phyloP scores from a whole-genome alignment of 2,113 vertebrate species.

The Engraulis encrasicolus region DNA sequence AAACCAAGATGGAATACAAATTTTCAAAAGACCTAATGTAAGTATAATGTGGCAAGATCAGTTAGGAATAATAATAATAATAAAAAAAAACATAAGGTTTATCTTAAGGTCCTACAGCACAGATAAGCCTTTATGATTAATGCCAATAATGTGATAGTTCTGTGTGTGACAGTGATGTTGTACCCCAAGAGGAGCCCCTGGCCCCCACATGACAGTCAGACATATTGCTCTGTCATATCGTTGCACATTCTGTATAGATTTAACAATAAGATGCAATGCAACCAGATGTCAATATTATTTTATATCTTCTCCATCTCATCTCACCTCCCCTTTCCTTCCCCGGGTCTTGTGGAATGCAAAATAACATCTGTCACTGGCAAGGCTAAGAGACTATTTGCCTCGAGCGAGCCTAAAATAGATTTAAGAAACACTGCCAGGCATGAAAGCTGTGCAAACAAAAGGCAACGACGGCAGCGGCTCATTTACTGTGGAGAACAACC shows the following conservation, averaged over 20 bases:
- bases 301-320: constrained; percentile 20
- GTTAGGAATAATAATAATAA: too few relatives aligned
- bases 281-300: background rate
- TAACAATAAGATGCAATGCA: background rate
- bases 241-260: background rate
- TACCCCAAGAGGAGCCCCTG: background rate
- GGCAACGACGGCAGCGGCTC: constrained; percentile 24
- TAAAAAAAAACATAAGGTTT: background rate
- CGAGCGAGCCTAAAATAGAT: constrained; percentile 55
- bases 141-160: too few relatives aligned
- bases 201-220: background rate
- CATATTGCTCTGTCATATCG: background rate
- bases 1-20: too few relatives aligned
- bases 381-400: constrained; percentile 24
- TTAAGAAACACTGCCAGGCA: constrained; percentile 47
- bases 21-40: too few relatives aligned
- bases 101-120: background rate
- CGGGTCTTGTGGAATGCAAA: background rate
- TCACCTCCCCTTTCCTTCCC: background rate
- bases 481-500: constrained; percentile 10
- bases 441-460: constrained; percentile 34
- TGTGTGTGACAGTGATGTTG: too few relatives aligned
- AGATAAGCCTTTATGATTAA: background rate
- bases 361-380: constrained; percentile 6
- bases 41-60: too few relatives aligned